These are phyloP conservation scores for Oscheius sp. DNA, from an alignment of 2,888 invertebrate genomes.

Conservation along the genomic window DNA sequence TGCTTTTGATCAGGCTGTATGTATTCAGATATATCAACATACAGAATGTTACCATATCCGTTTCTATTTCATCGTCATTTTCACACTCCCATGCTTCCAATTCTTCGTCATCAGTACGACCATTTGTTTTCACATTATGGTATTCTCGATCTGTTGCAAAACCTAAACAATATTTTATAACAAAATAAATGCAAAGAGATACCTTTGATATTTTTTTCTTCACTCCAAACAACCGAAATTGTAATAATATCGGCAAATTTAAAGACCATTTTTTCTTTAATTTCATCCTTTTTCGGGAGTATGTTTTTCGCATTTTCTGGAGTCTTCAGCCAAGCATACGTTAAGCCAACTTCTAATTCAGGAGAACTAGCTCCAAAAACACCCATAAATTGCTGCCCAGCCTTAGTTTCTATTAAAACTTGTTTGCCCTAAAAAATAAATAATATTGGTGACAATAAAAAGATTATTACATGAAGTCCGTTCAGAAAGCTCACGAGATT, in stretches of 20 bases:
- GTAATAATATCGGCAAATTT: conserved; percentile 45
- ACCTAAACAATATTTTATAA: conserved; percentile 19
- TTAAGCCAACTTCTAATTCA: conserved; percentile 38
- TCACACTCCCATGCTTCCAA: conserved; percentile 54
- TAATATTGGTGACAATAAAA: background rate
- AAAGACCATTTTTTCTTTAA: conserved; percentile 48
- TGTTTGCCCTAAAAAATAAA: conserved; percentile 28
- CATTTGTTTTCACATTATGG: conserved; percentile 34
- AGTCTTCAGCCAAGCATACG: conserved; percentile 42
- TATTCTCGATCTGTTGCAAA: conserved; percentile 58
- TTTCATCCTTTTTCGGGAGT: conserved; percentile 43
- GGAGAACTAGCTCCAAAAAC: conserved; percentile 10
- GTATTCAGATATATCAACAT: background rate
- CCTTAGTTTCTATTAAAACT: conserved; percentile 30
- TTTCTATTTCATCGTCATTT: conserved; percentile 41
- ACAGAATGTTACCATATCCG: conserved; percentile 11
- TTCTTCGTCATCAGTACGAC: conserved; percentile 35
- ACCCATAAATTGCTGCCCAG: conserved; percentile 26
- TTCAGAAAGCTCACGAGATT: conserved; percentile 2
- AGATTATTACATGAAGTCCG: conserved; percentile 3
- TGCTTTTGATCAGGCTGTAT: conserved; percentile 24
- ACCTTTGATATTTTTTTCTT: conserved; percentile 44
- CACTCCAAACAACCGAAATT: conserved; percentile 35
- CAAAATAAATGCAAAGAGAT: background rate
- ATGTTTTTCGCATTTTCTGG: conserved; percentile 45